phyloP scores from a whole-genome alignment of 2,888 invertebrate species.

The Eristalinus sepulchralis region DNA sequence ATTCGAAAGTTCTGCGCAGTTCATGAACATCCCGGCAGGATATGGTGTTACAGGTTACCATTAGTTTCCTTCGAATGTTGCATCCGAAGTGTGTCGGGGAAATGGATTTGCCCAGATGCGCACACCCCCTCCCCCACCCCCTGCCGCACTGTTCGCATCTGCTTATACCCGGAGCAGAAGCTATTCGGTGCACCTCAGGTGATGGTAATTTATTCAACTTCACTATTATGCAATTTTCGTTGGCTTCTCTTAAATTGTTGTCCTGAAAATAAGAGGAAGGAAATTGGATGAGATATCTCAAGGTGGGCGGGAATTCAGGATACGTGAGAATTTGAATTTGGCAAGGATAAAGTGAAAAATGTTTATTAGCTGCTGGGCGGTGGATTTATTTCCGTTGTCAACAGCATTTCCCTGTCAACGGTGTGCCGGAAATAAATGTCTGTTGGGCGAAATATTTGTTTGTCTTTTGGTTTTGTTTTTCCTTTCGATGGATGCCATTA shows the following conservation, averaged over 20 bases:
- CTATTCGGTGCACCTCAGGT: slow-evolving; percentile 42
- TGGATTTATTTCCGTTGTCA: neutral
- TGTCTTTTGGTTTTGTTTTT: neutral
- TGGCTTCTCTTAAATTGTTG: slow-evolving; percentile 42
- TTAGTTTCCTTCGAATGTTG: slow-evolving; percentile 8
- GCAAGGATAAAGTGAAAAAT: neutral
- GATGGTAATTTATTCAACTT: slow-evolving; percentile 59
- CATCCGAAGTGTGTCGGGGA: slow-evolving; percentile 17
- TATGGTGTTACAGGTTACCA: slow-evolving; percentile 49
- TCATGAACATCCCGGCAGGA: slow-evolving; percentile 46
- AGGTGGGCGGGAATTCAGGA: neutral
- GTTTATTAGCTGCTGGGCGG: neutral
- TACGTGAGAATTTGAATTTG: neutral
- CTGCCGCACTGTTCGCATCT: neutral
- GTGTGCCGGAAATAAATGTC: neutral
- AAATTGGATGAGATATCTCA: slow-evolving; percentile 33
- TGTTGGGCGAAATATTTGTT: neutral
- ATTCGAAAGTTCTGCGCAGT: slow-evolving; percentile 50
- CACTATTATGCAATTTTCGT: slow-evolving; percentile 56
- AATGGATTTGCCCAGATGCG: slow-evolving; percentile 37
- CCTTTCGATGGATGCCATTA: neutral
- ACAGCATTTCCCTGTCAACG: neutral
- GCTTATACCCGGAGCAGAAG: slow-evolving; percentile 16
- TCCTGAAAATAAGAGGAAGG: slow-evolving; percentile 26
- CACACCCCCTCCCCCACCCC: neutral